Evolutionary conservation across 2,113 vertebrate genomes (phyloP), one percentile per base, ranked within the genome.

Genomic region (Lepidothrix coronata): DNA sequence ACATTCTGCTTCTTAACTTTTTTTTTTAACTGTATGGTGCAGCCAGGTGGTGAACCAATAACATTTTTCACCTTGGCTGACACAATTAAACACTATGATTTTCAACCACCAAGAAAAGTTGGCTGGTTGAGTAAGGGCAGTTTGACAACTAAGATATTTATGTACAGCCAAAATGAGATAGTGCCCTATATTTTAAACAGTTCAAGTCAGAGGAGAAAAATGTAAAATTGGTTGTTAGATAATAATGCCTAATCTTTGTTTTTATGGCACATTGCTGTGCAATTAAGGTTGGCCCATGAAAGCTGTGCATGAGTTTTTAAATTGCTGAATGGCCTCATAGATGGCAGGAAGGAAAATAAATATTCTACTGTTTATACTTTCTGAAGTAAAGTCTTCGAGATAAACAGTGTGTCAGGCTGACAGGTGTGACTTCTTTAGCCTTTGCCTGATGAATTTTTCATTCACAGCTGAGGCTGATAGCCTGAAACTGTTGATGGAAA

Each of bases 121-220:
- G 94, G 93, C 96, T 79, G n/a, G 93, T 96, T 95, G 68, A 89
- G 92, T 91, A 79, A 89, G 92, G 85, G 92, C 96, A 96, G 88
- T 97, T 96, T 97, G 97, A 98, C 97, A 97, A 93, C 83, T 35
- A 74, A 95, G 93, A 96, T 97, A 97, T 98, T 97, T 97, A 97
- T 96, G 94, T 89, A 88, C 85, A 90, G 92, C 92, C 86, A 89
- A 95, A 95, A 97, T 96, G 97, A 98, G 97, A 98, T 96, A 97
- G 95, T 95, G 93, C 95, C 95, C 96, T 81, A 73, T 94, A 93
- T 97, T 97, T 98, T 97, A 98, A 97, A 98, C 96, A 98, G 96
- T 91, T 96, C 96, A 76, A 95, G 97, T 98, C 97, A 98, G 97
- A 97, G 95, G 95, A 97, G 93, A 98, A 98, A 98, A 98, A 98